A percentile compares a stretch with the other conserved stretches of the same genome.
These are phyloP conservation scores for Bombus polaris DNA, from an alignment of 1,140 invertebrate genomes.

Conservation along the genomic window DNA sequence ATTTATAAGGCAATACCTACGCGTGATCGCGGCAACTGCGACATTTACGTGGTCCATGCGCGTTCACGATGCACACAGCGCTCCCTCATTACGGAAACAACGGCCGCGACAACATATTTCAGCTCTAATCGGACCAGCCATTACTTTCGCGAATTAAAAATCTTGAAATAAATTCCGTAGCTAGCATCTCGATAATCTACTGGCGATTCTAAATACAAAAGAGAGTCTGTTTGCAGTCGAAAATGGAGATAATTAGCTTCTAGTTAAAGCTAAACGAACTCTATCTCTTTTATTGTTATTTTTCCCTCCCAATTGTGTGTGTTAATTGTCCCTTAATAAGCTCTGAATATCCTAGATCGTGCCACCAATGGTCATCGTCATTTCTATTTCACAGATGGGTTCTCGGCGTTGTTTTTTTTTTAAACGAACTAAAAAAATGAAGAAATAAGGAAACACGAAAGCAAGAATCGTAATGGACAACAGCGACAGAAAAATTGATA, in stretches of 20 bases:
- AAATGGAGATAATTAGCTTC: neutral
- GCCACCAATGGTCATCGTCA: neutral
- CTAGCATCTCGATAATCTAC: conserved; percentile 29
- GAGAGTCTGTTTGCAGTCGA: neutral
- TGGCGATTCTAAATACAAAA: neutral
- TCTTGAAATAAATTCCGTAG: conserved; percentile 42
- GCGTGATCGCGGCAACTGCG: neutral
- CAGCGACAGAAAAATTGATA: conserved; percentile 34
- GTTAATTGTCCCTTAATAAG: too few species aligned
- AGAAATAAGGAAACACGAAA: too few species aligned
- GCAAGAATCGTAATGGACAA: neutral
- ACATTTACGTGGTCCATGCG: conserved; percentile 16
- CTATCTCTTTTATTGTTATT: neutral
- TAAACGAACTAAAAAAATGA: neutral
- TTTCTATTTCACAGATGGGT: neutral
- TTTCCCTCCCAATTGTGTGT: too few species aligned
- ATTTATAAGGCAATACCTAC: conserved; percentile 13
- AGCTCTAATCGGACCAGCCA: conserved; percentile 37
- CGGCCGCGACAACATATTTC: conserved; percentile 21
- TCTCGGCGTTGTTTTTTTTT: neutral
- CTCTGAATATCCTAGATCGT: neutral
- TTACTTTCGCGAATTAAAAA: conserved; percentile 48
- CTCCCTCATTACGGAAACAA: conserved; percentile 42
- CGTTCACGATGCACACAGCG: neutral
- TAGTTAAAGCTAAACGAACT: neutral